Percentiles rank a stretch among this genome's conserved stretches.
These are phyloP conservation scores for Egretta garzetta DNA, from an alignment of 2,113 vertebrate genomes.

Conservation along the genomic window DNA sequence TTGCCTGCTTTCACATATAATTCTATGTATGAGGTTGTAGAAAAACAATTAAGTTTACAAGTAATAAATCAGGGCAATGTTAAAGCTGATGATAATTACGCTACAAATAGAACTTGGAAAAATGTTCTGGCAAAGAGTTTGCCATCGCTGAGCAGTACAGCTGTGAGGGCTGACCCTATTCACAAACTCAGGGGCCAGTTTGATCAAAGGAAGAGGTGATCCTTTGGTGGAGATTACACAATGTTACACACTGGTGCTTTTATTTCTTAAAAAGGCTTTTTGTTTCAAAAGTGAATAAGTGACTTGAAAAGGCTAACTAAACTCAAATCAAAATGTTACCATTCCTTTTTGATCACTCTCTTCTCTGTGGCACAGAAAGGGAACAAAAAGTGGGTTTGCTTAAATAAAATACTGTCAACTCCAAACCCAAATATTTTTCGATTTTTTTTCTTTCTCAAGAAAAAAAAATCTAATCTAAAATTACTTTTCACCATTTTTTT, in stretches of 20 bases:
- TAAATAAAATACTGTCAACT: neutral
- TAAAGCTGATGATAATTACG: neutral
- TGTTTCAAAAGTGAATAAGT: neutral
- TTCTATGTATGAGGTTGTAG: neutral
- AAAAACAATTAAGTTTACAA: neutral
- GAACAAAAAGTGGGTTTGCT: neutral
- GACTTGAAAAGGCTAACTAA: neutral
- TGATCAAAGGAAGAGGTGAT: neutral
- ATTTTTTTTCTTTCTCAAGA: neutral
- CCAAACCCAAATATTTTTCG: neutral
- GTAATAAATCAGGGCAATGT: neutral
- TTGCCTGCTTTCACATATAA: constrained; percentile 31
- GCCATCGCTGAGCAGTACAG: neutral
- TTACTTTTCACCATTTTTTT: neutral
- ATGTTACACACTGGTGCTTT: neutral
- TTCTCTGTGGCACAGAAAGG: neutral
- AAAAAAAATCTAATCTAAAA: neutral
- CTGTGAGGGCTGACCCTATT: neutral
- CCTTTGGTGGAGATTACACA: neutral
- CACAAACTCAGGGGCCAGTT: neutral
- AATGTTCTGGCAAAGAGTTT: neutral
- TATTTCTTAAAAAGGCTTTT: neutral
- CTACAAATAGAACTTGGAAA: neutral
- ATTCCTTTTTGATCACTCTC: neutral
- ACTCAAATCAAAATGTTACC: neutral